Percentiles rank a stretch among this genome's conserved stretches.
These are phyloP conservation scores for Gymnocheta viridis DNA, from an alignment of 2,888 invertebrate genomes.

Conservation along the genomic window DNA sequence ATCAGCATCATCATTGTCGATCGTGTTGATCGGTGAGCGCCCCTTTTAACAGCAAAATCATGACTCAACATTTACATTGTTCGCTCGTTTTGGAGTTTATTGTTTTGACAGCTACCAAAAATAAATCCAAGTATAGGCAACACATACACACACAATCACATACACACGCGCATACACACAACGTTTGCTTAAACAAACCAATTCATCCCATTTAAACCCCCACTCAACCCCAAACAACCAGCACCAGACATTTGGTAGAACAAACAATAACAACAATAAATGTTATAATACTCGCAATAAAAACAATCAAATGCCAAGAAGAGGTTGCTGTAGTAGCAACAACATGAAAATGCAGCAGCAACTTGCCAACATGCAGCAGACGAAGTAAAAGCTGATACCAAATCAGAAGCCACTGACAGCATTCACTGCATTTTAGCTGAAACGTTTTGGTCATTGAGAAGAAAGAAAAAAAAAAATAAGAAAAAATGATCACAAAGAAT, in stretches of 20 bases:
- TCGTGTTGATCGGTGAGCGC: slow-evolving; percentile 81
- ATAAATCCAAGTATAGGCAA: slow-evolving; percentile 54
- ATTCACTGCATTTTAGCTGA: slow-evolving; percentile 75
- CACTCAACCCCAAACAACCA: slow-evolving; percentile 52
- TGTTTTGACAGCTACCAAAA: slow-evolving; percentile 77
- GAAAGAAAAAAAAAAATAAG: slow-evolving; percentile 30
- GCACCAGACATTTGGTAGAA: slow-evolving; percentile 35
- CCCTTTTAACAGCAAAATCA: slow-evolving; percentile 81
- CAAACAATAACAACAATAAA: slow-evolving; percentile 47
- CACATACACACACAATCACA: slow-evolving; percentile 12
- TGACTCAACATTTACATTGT: slow-evolving; percentile 81
- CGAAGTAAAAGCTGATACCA: slow-evolving; percentile 32
- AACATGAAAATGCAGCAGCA: slow-evolving; percentile 41
- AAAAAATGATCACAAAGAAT: background rate
- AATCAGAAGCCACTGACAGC: slow-evolving; percentile 52
- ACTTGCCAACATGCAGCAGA: slow-evolving; percentile 36
- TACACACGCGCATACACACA: background rate
- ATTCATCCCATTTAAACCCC: slow-evolving; percentile 57
- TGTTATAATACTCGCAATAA: slow-evolving; percentile 49
- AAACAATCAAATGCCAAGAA: slow-evolving; percentile 54
- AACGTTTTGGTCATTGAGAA: slow-evolving; percentile 18
- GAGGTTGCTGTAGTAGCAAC: slow-evolving; percentile 1
- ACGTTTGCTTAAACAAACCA: slow-evolving; percentile 35
- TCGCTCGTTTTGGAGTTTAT: slow-evolving; percentile 81
- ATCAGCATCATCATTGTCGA: slow-evolving; percentile 74